Evolutionary conservation across 2,888 invertebrate genomes (phyloP).

Genomic region (Archips xylosteana): DNA sequence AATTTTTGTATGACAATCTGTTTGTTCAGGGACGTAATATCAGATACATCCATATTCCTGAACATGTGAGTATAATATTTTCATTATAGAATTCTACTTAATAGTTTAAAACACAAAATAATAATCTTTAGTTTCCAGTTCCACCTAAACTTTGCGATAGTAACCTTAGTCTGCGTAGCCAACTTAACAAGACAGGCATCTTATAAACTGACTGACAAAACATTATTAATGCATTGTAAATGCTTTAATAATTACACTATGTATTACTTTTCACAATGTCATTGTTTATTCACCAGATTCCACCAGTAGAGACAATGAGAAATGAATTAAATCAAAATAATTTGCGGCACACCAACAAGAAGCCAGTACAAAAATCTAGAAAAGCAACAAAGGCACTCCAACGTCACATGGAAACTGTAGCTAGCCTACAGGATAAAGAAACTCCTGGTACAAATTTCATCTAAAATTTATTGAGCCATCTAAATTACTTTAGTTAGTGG

Average conservation of each 20-base stretch:
- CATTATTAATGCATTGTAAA: no score
- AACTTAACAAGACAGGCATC: no score
- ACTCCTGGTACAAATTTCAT: constrained; percentile 50
- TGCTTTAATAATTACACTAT: no score
- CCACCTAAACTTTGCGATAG: no score
- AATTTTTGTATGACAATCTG: constrained; percentile 86
- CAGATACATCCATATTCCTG: constrained; percentile 89
- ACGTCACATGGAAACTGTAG: constrained; percentile 82
- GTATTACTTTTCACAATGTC: neutral
- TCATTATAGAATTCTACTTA: constrained; percentile 3
- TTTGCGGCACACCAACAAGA: constrained; percentile 48
- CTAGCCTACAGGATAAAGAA: constrained; percentile 46
- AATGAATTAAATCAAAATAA: constrained; percentile 68
- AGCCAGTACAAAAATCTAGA: constrained; percentile 68
- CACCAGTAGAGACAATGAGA: constrained; percentile 79
- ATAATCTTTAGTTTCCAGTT: no score
- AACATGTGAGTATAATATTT: constrained; percentile 68
- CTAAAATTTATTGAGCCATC: constrained; percentile 2
- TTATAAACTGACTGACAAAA: no score
- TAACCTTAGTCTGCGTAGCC: no score
- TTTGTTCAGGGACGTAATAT: constrained; percentile 88
- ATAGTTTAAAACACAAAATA: neutral
- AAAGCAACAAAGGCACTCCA: constrained; percentile 80
- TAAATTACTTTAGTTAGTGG: neutral
- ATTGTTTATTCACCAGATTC: constrained; percentile 65